Evolutionary conservation across 2,113 vertebrate genomes (phyloP), one percentile per base, ranked within the genome.

Genomic region (Struthio camelus): DNA sequence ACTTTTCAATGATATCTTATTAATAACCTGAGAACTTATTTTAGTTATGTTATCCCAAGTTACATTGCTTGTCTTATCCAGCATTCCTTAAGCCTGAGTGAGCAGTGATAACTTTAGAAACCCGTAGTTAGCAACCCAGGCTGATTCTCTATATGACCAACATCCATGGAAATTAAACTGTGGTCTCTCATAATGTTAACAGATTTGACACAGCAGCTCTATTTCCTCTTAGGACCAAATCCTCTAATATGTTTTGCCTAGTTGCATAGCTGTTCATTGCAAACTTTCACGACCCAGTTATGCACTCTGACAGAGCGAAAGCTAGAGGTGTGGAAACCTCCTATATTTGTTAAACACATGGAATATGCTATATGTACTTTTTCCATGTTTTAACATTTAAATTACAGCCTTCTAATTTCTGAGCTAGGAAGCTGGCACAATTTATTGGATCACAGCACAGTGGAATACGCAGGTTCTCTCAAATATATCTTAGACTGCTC

Each of bases 101-200:
- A 44, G 11, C 0, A 4, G 18, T 4, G 1, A 1, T 66, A 38
- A 38, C 42, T 77, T 76, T 42, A 76, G 51, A 88, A 87, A 46
- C 22, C 3, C 11, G 8, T 34, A 91, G 61, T 85, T 89, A 70
- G 64, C 59, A 93, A 87, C 27, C 32, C 70, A n/a, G 80, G 53
- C 73, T 94, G 20, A 85, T 95, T 92, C 44, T 95, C 15, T 93
- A 93, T 24, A 9, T 80, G 56, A 76, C 80, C 24, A 83, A 46
- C 40, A 13, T 18, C 61, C 42, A 78, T 89, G 15, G 38, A 70
- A 86, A 91, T 64, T 87, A 84, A 87, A 85, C 34, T 61, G 66
- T 30, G 34, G 32, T 71, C 67, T 91, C 18, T 56, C 67, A 46
- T 18, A 79, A 51, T 17, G 53, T 34, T 46, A 85, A 13, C 14